Percentiles rank a stretch among this genome's conserved stretches.
Evolutionary conservation across 2,113 vertebrate genomes (phyloP).

Genomic region (Mustela nigripes): DNA sequence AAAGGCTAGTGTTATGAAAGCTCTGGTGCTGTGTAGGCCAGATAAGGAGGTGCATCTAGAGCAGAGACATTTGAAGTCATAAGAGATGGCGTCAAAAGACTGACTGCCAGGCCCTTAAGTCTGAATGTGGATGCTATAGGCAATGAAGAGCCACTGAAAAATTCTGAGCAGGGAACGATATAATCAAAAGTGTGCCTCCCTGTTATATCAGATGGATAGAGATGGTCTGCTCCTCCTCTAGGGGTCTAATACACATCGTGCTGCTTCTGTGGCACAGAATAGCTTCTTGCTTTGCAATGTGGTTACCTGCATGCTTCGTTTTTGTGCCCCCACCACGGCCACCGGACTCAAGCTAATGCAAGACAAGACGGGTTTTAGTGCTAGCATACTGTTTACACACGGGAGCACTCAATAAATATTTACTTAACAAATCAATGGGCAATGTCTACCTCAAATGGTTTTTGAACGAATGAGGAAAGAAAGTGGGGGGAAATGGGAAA

Average conservation of each 20-base stretch:
- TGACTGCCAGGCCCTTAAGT: not conserved
- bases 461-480: not conserved
- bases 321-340: too few species aligned
- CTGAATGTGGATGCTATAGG: not conserved
- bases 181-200: not conserved
- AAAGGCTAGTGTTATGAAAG: not conserved
- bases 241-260: not conserved
- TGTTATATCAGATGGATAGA: not conserved
- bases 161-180: not conserved
- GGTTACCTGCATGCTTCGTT: not conserved
- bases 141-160: not conserved
- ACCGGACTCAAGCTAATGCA: not conserved
- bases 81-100: not conserved
- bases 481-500: not conserved
- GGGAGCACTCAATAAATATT: not conserved
- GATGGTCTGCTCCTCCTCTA: not conserved
- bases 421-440: not conserved
- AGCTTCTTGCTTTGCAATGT: not conserved
- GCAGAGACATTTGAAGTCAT: not conserved
- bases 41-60: too few species aligned
- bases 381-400: not conserved
- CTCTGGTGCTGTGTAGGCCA: not conserved
- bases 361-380: not conserved
- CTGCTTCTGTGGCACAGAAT: not conserved
- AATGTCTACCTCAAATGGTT: not conserved